Evolutionary conservation across 2,797 vertebrate species (phyloP), one percentile per base, ranked within the genome.

Genomic region (Megaceryle alcyon): DNA sequence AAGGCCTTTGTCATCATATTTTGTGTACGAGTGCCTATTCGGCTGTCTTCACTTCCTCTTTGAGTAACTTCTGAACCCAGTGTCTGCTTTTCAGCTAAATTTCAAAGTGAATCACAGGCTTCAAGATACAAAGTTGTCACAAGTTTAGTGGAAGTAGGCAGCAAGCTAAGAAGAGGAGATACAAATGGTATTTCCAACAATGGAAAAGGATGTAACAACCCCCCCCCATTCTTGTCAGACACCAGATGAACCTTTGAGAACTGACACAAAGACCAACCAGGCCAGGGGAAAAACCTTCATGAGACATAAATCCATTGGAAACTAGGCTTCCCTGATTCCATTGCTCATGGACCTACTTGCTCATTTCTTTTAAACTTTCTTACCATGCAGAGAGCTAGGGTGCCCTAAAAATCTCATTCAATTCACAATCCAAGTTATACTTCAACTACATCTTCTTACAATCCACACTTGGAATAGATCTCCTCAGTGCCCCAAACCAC

Each of bases 31-130:
- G 53, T 59, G 82, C 65, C 57, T 81, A 22, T 91, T 91, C 65
- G 4, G 17, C 91, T 91, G 29, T 83, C 73, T 90, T 94, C 70
- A 63, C 51, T 97, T 97, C 96, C 80, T 81, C 88, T 81, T 83
- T 2, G 3, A 81, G 59, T 61, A 83, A 53, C 33, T 54, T 83
- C 20, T 54, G 29, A 81, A 81, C 33, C 44, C 69, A 82, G 41
- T 12, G 16, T 43, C 61, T 63, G 80, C 60, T 82, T 76, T 86
- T 61, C 83, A 90, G 23, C 37, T 54, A 15, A 16, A 48, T 51
- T 43, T 72, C 53, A 71, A 78, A 92, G 49, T 3, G 6, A 94
- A 53, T 53, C 49, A 65, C 29, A 76, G 29, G 17, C 81, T 94
- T 59, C 48, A 88, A 69, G 70, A 35, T 8, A 65, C 5, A 57